Conservation (phyloP, 1,140 invertebrate species). For the Eriocheir sinensis region DNA sequence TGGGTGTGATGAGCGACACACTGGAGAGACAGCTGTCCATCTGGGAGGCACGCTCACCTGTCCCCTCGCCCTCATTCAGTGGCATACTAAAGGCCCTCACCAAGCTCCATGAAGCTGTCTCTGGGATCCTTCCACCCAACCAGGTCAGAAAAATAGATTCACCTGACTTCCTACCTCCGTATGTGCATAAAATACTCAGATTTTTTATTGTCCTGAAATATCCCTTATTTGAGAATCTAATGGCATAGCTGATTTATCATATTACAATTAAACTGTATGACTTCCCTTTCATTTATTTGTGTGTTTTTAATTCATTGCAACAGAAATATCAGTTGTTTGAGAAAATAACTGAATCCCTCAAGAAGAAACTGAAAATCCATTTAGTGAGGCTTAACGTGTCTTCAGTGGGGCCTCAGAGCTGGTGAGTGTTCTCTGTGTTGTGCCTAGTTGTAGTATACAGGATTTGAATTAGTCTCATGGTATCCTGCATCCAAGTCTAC, state of each 20-base stretch:
- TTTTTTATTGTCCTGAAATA: background rate
- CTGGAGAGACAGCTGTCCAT: conserved; percentile 88
- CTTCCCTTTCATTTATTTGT: background rate
- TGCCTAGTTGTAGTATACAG: too few relatives aligned
- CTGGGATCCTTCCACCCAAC: conserved; percentile 88
- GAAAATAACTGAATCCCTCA: conserved; percentile 93
- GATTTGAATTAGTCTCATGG: too few relatives aligned
- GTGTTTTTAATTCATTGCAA: background rate
- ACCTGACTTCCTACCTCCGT: background rate
- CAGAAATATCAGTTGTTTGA: conserved; percentile 87
- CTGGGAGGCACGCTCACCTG: conserved; percentile 97
- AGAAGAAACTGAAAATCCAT: conserved; percentile 92
- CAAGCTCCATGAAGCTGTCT: conserved; percentile 96
- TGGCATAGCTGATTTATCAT: background rate
- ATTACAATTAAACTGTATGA: background rate
- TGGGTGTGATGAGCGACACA: conserved; percentile 93
- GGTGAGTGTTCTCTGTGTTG: conserved; percentile 83
- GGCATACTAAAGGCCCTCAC: conserved; percentile 95
- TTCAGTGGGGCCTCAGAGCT: conserved; percentile 97
- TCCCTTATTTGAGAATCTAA: too few relatives aligned
- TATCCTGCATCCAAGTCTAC: too few relatives aligned
- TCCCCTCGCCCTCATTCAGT: conserved; percentile 95
- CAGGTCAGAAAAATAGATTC: conserved; percentile 85
- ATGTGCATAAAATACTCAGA: too few relatives aligned
- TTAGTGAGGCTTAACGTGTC: conserved; percentile 93